A percentile compares a stretch with the other conserved stretches of the same genome.
Conservation (phyloP, 1,140 invertebrate genomes). For the Penaeus chinensis region DNA sequence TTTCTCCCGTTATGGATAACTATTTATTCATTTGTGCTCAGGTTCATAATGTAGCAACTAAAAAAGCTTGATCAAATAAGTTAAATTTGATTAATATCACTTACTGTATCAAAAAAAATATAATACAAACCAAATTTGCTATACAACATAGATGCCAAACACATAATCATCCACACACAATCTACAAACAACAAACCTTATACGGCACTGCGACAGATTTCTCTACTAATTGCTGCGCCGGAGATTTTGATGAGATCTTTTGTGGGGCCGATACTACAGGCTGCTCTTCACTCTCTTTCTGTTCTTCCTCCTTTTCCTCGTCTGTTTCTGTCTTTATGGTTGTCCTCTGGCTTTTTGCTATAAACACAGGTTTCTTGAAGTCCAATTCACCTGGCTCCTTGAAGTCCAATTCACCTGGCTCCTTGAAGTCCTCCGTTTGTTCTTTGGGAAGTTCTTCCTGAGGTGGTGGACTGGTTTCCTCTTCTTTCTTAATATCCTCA, state of each 20-base stretch:
- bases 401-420: neutral
- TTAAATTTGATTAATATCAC: no score
- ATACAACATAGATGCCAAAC: neutral
- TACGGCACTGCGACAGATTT: slow-evolving; percentile 36
- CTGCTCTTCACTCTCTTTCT: no score
- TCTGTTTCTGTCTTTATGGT: neutral
- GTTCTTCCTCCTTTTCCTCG: neutral
- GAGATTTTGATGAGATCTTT: slow-evolving; percentile 6
- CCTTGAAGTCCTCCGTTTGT: slow-evolving; percentile 3
- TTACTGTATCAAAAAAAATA: neutral
- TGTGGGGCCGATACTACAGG: no score
- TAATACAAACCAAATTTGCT: neutral
- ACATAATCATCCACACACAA: no score
- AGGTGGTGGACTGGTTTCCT: no score
- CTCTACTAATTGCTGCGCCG: slow-evolving; percentile 23
- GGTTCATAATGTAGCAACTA: no score
- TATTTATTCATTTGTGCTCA: no score
- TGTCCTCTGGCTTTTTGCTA: slow-evolving; percentile 11
- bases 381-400: neutral
- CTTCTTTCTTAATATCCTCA: no score
- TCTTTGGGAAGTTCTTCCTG: neutral
- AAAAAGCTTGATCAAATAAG: no score
- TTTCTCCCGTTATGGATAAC: no score
- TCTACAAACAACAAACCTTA: slow-evolving; percentile 27
- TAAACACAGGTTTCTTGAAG: slow-evolving; percentile 34